Percentiles rank a stretch among this genome's conserved stretches.
phyloP scores from a whole-genome alignment of 2,113 vertebrate genomes.

The Gasterosteus aculeatus region DNA sequence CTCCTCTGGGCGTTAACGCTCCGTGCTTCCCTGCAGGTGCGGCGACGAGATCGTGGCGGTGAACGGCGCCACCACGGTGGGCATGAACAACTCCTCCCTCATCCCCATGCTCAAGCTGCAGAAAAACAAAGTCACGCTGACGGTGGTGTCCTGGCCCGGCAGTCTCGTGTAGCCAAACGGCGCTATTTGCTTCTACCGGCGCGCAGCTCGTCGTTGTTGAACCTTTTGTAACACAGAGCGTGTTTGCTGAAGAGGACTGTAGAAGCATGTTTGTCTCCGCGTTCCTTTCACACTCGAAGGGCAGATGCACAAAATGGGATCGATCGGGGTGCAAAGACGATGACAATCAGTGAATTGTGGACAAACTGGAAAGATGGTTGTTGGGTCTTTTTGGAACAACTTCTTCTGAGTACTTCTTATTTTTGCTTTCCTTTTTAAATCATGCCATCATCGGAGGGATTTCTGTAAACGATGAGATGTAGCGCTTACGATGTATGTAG shows the following conservation, averaged over 20 bases:
- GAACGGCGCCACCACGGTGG: constrained; percentile 87
- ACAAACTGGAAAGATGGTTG: constrained; percentile 46
- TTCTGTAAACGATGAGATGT: constrained; percentile 20
- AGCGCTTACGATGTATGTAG: constrained; percentile 10
- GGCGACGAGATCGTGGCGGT: constrained; percentile 95
- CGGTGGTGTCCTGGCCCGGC: constrained; percentile 93
- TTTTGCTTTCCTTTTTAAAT: constrained; percentile 23
- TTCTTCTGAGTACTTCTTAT: constrained; percentile 10
- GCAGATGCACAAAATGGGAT: constrained; percentile 6
- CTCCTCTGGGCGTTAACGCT: not conserved
- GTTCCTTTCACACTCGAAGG: not conserved
- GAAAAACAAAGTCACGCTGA: constrained; percentile 89
- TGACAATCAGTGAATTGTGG: constrained; percentile 56
- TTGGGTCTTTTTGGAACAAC: not conserved
- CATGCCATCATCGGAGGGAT: constrained; percentile 22
- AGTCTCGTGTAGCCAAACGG: constrained; percentile 82
- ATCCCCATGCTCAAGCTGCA: constrained; percentile 95
- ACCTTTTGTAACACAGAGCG: constrained; percentile 12
- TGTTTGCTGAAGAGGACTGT: not conserved
- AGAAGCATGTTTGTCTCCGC: too few species aligned
- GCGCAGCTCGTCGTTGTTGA: too few species aligned
- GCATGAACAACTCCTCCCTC: constrained; percentile 92
- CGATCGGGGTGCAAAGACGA: constrained; percentile 32
- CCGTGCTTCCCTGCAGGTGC: constrained; percentile 79
- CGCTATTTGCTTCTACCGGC: too few species aligned